These are phyloP conservation scores for Pristionchus mayeri DNA, from an alignment of 2,888 invertebrate genomes.

Conservation along the genomic window DNA sequence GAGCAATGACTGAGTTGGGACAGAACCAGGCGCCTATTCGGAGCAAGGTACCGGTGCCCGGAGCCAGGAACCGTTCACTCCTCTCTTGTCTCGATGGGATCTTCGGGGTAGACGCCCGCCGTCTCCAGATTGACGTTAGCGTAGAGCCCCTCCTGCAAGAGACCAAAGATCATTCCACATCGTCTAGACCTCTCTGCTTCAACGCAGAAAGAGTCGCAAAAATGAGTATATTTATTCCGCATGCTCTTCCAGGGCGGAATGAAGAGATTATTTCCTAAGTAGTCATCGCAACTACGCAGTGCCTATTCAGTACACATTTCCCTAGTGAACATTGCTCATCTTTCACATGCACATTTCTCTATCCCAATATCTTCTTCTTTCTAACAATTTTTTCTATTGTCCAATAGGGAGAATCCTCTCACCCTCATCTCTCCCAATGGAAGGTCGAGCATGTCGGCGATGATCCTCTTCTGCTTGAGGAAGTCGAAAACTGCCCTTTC, in stretches of 20 bases:
- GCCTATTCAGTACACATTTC: no score
- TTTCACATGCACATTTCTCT: no score
- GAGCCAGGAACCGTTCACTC: not conserved
- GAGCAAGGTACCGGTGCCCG: not conserved
- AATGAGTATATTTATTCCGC: no score
- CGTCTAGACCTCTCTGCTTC: no score
- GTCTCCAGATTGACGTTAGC: conserved; percentile 61
- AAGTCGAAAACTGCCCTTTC: conserved; percentile 68
- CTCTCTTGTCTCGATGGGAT: conserved; percentile 33
- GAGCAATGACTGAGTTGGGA: no score
- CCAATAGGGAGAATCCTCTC: not conserved
- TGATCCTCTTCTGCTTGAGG: conserved; percentile 65
- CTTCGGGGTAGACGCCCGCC: conserved; percentile 54
- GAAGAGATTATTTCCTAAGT: no score
- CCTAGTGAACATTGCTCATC: no score
- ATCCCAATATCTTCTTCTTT: not conserved
- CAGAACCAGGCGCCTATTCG: not conserved
- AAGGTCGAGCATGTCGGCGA: conserved; percentile 64
- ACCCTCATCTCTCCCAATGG: conserved; percentile 49
- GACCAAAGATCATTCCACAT: not conserved
- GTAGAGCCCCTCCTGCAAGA: conserved; percentile 53
- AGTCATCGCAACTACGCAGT: no score
- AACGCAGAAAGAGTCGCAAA: no score
- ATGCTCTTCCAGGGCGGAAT: no score
- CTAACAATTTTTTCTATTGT: not conserved